A percentile compares a stretch with the other conserved stretches of the same genome.
Conservation (phyloP, 1,140 invertebrate species). For the Rhyacophila brunnea region DNA sequence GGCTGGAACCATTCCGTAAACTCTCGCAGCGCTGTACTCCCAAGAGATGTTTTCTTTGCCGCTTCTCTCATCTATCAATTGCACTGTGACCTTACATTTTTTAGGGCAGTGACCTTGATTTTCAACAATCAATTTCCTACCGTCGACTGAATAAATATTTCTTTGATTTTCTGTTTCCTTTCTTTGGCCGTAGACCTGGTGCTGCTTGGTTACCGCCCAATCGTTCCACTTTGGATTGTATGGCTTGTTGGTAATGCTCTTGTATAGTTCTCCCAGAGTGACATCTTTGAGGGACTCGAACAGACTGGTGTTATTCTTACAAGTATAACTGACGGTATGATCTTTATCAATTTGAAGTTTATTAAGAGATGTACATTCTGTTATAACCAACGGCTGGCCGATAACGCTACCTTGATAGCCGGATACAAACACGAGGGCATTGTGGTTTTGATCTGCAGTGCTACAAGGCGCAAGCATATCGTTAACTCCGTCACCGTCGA, state of each 20-base stretch:
- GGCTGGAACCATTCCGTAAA: constrained; percentile 66
- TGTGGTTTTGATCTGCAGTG: constrained; percentile 52
- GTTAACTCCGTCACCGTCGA: constrained; percentile 66
- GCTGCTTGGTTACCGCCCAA: constrained; percentile 41
- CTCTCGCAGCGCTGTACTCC: constrained; percentile 58
- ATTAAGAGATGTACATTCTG: constrained; percentile 52
- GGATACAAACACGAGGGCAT: constrained; percentile 63
- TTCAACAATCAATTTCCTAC: constrained; percentile 59
- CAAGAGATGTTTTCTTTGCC: constrained; percentile 55
- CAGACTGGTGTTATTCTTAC: constrained; percentile 49
- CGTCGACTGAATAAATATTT: constrained; percentile 55
- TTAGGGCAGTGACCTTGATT: constrained; percentile 66
- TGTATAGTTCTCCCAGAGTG: constrained; percentile 44
- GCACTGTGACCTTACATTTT: constrained; percentile 61
- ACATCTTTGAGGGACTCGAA: constrained; percentile 38
- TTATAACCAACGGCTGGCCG: constrained; percentile 53
- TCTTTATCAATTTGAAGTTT: constrained; percentile 42
- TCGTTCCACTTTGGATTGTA: constrained; percentile 37
- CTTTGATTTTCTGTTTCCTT: constrained; percentile 55
- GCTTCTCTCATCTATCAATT: constrained; percentile 57
- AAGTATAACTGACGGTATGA: constrained; percentile 46
- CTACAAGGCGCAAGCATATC: constrained; percentile 63
- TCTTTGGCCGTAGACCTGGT: constrained; percentile 50
- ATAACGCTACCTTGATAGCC: constrained; percentile 61
- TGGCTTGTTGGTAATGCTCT: constrained; percentile 45